These are phyloP conservation scores for Sorex araneus DNA, from an alignment of 2,113 vertebrate species.

Conservation along the genomic window DNA sequence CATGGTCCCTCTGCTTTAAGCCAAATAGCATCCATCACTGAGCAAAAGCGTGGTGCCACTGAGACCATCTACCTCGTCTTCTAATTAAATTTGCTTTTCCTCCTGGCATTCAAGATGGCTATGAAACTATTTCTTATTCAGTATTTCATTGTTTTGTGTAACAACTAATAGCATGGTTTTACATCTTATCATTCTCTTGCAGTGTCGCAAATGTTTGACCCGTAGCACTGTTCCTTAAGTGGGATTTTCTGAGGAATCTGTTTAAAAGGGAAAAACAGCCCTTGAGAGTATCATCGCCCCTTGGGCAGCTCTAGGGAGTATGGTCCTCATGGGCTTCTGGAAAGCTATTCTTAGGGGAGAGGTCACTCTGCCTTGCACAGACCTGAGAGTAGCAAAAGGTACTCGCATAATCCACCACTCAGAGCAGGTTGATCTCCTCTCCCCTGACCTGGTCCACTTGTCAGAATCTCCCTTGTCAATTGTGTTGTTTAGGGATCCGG, in stretches of 20 bases:
- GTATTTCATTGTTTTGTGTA: not conserved
- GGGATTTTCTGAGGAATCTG: not conserved
- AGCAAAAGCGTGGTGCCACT: not conserved
- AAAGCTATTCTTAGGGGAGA: not conserved
- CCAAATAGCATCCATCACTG: not conserved
- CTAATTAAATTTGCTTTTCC: not conserved
- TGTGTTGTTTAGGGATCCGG: not conserved
- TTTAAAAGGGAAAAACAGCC: not conserved
- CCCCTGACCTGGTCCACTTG: not conserved
- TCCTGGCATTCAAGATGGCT: not conserved
- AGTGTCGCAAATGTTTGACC: not conserved
- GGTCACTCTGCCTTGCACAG: not conserved
- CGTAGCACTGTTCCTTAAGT: not conserved
- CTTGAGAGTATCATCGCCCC: not conserved
- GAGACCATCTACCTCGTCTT: not conserved
- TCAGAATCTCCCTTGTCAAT: not conserved
- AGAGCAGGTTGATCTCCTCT: not conserved
- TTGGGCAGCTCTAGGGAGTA: not conserved
- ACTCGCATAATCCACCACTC: accelerated
- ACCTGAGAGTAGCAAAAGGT: not conserved
- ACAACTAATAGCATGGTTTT: not conserved
- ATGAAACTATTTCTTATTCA: not conserved
- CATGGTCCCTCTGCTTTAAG: not conserved
- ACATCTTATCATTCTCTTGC: not conserved
- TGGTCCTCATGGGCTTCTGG: not conserved